Conservation (phyloP, 2,888 invertebrate genomes). For the Protophormia terraenovae region DNA sequence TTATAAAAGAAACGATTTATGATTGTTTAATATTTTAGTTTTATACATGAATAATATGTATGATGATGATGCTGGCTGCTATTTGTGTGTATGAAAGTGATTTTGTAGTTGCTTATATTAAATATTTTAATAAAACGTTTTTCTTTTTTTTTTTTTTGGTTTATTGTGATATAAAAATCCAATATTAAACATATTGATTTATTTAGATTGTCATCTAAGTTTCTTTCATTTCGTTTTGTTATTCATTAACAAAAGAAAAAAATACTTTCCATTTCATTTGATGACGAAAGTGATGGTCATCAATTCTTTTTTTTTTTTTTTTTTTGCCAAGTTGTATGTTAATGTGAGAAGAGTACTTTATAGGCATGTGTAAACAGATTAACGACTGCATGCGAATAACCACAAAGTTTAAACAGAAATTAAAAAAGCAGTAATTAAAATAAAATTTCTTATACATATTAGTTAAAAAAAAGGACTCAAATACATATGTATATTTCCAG, state of each 20-base stretch:
- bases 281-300: neutral
- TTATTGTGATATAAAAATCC: neutral
- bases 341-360: neutral
- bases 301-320: too few species aligned
- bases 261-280: conserved; percentile 6
- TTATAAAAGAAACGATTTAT: neutral
- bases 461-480: too few species aligned
- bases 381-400: neutral
- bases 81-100: neutral
- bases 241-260: neutral
- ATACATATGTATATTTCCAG: too few species aligned
- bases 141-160: neutral
- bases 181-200: neutral
- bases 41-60: neutral
- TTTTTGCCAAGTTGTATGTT: neutral
- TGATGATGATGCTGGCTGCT: neutral
- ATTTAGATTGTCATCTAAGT: neutral
- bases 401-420: too few species aligned
- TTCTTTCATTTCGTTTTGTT: neutral
- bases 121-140: neutral
- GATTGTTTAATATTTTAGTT: neutral
- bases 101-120: neutral
- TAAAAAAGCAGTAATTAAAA: too few species aligned
- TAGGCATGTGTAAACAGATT: neutral
- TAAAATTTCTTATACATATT: too few species aligned